A percentile compares a stretch with the other conserved stretches of the same genome.
These are phyloP conservation scores for Piprites chloris DNA, from an alignment of 2,113 vertebrate genomes.

Conservation along the genomic window DNA sequence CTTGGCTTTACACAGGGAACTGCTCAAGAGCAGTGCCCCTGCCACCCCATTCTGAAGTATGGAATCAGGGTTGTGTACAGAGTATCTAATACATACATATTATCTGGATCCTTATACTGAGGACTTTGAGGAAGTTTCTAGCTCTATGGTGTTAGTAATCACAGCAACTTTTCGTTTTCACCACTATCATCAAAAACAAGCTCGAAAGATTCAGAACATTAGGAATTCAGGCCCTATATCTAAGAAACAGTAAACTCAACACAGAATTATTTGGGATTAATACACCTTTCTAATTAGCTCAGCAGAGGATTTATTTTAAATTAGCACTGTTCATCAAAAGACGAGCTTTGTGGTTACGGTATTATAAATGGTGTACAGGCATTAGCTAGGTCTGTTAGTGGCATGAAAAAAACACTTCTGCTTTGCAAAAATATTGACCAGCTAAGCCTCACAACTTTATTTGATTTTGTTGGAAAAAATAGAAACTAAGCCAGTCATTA, in stretches of 20 bases:
- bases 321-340: neutral
- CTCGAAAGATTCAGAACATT: neutral
- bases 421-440: neutral
- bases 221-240: neutral
- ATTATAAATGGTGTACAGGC: neutral
- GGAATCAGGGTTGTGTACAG: neutral
- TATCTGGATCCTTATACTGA: neutral
- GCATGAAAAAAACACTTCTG: neutral
- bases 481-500: slow-evolving; percentile 41
- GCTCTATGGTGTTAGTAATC: neutral
- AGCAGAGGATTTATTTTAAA: neutral
- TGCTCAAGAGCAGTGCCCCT: neutral
- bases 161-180: neutral
- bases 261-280: slow-evolving; percentile 9
- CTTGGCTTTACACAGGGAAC: neutral
- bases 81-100: neutral
- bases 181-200: neutral
- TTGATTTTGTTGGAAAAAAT: slow-evolving; percentile 30
- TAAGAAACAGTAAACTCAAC: neutral
- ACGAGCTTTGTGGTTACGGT: neutral
- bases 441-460: neutral
- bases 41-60: neutral
- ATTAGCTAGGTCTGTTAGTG: neutral
- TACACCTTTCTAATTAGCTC: neutral
- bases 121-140: neutral